Conservation (phyloP, 2,113 vertebrate genomes). For the Hepsetus odoe region DNA sequence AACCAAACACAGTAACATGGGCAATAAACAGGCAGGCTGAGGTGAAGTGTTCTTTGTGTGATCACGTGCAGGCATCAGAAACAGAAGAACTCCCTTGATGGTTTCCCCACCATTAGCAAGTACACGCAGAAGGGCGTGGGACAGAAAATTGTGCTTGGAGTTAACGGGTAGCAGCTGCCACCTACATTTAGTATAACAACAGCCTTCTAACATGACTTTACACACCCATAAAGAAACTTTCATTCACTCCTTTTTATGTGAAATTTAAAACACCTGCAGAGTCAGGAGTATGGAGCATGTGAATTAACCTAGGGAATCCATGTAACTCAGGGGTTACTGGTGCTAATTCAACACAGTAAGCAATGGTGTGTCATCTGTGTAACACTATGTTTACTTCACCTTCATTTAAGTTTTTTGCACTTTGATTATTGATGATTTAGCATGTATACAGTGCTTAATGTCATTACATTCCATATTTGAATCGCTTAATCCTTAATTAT, state of each 20-base stretch:
- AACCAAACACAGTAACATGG: constrained; percentile 49
- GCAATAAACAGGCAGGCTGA: constrained; percentile 51
- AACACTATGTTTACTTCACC: no score
- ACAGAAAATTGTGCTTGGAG: constrained; percentile 53
- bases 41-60: neutral
- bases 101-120: constrained; percentile 47
- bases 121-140: constrained; percentile 46
- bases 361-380: no score
- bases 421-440: no score
- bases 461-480: no score
- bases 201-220: constrained; percentile 39
- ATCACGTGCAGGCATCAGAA: constrained; percentile 47
- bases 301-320: constrained; percentile 1
- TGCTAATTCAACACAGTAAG: no score
- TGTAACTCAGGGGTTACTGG: no score
- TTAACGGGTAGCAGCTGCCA: constrained; percentile 59
- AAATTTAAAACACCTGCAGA: neutral
- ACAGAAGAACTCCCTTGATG: constrained; percentile 36
- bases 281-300: neutral
- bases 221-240: neutral
- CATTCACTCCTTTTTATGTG: neutral
- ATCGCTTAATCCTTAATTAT: no score
- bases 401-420: no score
- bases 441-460: no score
- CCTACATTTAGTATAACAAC: constrained; percentile 59